These are phyloP conservation scores for Operophtera brumata DNA, from an alignment of 2,888 invertebrate genomes.

Conservation along the genomic window DNA sequence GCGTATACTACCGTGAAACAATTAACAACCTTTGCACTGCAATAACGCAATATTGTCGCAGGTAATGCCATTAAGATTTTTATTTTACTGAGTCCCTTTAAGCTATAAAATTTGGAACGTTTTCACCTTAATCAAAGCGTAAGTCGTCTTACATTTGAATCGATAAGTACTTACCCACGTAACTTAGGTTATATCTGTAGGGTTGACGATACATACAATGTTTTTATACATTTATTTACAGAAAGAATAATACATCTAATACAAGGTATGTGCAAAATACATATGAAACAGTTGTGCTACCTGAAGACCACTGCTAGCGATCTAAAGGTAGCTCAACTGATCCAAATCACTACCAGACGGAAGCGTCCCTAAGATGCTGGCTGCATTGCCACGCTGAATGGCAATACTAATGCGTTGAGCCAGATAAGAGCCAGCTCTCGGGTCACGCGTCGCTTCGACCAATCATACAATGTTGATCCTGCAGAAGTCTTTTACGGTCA, in stretches of 20 bases:
- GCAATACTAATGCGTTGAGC: too few species aligned
- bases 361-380: too few species aligned
- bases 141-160: slow-evolving; percentile 28
- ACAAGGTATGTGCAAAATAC: too few species aligned
- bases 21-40: slow-evolving; percentile 48
- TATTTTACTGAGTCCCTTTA: slow-evolving; percentile 32
- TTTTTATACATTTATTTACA: too few species aligned
- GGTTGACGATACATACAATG: background rate
- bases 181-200: background rate
- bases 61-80: slow-evolving; percentile 34
- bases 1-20: slow-evolving; percentile 45
- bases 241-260: too few species aligned
- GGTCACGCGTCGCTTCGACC: too few species aligned
- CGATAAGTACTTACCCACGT: slow-evolving; percentile 25
- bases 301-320: too few species aligned
- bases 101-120: slow-evolving; percentile 31
- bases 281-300: too few species aligned
- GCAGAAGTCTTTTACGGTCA: slow-evolving; percentile 8
- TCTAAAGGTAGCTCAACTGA: too few species aligned
- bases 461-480: slow-evolving; percentile 11
- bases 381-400: too few species aligned
- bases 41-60: slow-evolving; percentile 34
- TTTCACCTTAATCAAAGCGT: slow-evolving; percentile 29
- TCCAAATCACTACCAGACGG: too few species aligned
- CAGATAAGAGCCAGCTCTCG: too few species aligned